Percentiles rank a stretch among this genome's conserved stretches.
These are phyloP conservation scores for Strigamia transsilvanica DNA, from an alignment of 2,888 invertebrate species.

Conservation along the genomic window DNA sequence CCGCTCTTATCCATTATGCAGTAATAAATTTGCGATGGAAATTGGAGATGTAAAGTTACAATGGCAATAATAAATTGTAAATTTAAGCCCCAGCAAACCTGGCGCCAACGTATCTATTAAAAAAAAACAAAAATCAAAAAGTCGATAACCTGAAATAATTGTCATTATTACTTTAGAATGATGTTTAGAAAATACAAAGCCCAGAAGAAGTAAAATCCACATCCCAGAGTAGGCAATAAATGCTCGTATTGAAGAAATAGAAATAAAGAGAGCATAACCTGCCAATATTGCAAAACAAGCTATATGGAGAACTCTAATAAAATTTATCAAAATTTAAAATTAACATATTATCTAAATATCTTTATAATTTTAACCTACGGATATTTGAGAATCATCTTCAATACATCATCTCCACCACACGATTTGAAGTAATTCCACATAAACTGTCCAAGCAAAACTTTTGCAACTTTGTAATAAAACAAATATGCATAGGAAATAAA, in stretches of 20 bases:
- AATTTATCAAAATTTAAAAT: neutral
- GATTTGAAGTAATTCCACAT: neutral
- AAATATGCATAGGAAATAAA: constrained; percentile 3
- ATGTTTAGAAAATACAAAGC: constrained; percentile 16
- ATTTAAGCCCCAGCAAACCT: constrained; percentile 18
- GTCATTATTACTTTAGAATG: neutral
- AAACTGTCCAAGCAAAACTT: neutral
- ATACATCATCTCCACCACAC: neutral
- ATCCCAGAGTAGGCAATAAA: constrained; percentile 5
- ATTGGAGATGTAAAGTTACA: neutral
- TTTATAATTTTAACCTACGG: neutral
- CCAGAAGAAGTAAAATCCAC: constrained; percentile 16
- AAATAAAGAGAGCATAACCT: neutral
- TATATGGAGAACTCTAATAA: neutral
- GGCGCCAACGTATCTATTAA: constrained; percentile 2
- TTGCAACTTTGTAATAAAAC: constrained; percentile 22
- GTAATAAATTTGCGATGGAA: constrained; percentile 1
- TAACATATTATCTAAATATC: neutral
- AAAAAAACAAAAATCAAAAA: neutral
- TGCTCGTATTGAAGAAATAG: neutral
- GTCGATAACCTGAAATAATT: neutral
- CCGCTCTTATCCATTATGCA: neutral
- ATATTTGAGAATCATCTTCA: neutral
- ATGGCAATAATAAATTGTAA: neutral
- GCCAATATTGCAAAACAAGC: neutral